These are phyloP conservation scores for Agriopis aurantiaria DNA, from an alignment of 2,888 invertebrate genomes.

Conservation along the genomic window DNA sequence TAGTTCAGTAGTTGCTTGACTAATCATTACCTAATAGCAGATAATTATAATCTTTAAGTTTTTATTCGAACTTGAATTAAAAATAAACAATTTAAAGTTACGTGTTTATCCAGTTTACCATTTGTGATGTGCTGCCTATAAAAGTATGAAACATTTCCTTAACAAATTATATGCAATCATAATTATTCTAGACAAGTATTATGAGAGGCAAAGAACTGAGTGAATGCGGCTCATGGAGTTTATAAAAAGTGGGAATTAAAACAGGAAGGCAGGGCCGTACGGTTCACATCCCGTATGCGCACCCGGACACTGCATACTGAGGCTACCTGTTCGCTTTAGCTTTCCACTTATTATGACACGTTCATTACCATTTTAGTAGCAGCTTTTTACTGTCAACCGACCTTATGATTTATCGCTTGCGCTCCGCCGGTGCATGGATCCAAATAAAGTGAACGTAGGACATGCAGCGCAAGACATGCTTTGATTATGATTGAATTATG, in stretches of 20 bases:
- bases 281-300: slow-evolving; percentile 69
- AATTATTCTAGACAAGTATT: slow-evolving; percentile 52
- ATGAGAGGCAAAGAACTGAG: slow-evolving; percentile 49
- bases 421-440: slow-evolving; percentile 25
- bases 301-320: slow-evolving; percentile 76
- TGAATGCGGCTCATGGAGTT: slow-evolving; percentile 64
- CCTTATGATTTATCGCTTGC: slow-evolving; percentile 41
- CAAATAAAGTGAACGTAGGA: slow-evolving; percentile 44
- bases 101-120: slow-evolving; percentile 2
- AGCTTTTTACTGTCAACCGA: slow-evolving; percentile 57
- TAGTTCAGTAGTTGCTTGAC: background rate
- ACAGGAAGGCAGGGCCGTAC: slow-evolving; percentile 73
- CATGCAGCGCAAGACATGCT: slow-evolving; percentile 50
- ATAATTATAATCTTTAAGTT: background rate
- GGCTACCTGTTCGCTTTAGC: slow-evolving; percentile 67
- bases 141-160: slow-evolving; percentile 45
- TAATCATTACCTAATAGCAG: background rate
- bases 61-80: background rate
- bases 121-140: slow-evolving; percentile 22
- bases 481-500: slow-evolving; percentile 78
- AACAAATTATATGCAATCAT: slow-evolving; percentile 49
- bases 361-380: slow-evolving; percentile 52
- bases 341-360: slow-evolving; percentile 71
- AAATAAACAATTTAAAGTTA: background rate
- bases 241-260: slow-evolving; percentile 72